Percentiles rank a stretch among this genome's conserved stretches.
Evolutionary conservation across 2,888 invertebrate species (phyloP).

Genomic region (Nebria brevicollis): DNA sequence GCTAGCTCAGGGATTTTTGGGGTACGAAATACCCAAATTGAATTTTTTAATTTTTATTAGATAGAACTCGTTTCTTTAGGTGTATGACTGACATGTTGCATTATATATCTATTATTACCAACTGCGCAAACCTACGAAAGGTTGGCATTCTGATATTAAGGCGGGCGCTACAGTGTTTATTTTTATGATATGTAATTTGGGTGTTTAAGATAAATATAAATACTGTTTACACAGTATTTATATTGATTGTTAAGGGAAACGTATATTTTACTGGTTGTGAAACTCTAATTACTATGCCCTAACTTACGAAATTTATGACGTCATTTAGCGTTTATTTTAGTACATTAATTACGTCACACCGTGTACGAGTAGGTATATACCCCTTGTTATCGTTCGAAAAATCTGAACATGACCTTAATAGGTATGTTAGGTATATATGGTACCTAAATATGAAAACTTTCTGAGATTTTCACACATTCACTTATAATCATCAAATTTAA

Average conservation of each 20-base stretch:
- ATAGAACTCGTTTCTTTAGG: no score
- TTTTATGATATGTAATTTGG: background rate
- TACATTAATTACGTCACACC: background rate
- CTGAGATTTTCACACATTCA: background rate
- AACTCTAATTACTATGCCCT: background rate
- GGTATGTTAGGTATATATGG: background rate
- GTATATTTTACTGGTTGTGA: background rate
- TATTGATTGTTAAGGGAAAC: background rate
- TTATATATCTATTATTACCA: no score
- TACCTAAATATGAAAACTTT: background rate
- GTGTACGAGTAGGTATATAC: background rate
- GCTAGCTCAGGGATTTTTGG: no score
- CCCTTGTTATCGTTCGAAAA: background rate
- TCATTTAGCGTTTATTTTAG: constrained; percentile 1
- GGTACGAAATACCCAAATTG: no score
- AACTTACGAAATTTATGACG: background rate
- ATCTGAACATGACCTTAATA: constrained; percentile 1
- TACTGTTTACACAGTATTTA: background rate
- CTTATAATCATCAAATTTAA: background rate
- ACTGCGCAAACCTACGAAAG: no score
- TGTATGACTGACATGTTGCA: no score
- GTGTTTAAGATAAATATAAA: background rate
- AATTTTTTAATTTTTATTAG: no score
- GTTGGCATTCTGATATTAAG: no score
- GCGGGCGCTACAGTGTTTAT: no score